Base-by-base conservation (phyloP, 2,797 vertebrate species). In the Enteromius unitaeniatus region DNA sequence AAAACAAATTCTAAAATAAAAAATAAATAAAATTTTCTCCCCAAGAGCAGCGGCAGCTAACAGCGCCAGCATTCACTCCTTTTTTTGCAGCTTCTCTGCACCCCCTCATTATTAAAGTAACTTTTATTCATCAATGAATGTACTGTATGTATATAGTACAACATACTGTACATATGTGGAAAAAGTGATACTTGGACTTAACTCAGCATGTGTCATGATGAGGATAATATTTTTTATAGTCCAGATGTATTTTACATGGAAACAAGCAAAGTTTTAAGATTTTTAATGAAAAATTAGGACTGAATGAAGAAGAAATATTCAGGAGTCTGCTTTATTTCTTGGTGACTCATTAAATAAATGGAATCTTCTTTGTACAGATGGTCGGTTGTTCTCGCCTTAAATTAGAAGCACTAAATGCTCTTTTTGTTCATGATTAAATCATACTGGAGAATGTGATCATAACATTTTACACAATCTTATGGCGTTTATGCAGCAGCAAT, bases 321-420 rank as follows among this genome's bases (percentile, higher is more conserved):
- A 60, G 23, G 23, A 28, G 60, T 28, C 5, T 28, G 26, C 13
- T 15, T 13, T 28, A 26, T 28, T 62, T 62, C 60, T 28, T 28
- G 60, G 21, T 37, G 68, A 70, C 68, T 47, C 17, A 70, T 47
- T 8, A 26, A 47, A 70, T 47, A 8, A 70, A 47, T 70, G 21
- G n/a, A 47, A 70, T 45, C 5, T 23, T 40, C 26, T 73, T 19
- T 31, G 45, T 73, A 73, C 70, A 73, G 67, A 69, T 73, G 70
- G 26, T 19, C 4, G 0, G 45, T 15, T 51, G 45, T 31, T 73
- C 45, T 73, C 49, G 45, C n/a, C 15, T 28, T 49, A 8, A 9
- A 15, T 47, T 47, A 19, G 14, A 26, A 72, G 45, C 23, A 31
- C 15, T 21, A 73, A 1, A 49, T 31, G 68, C 68, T 70, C 37